Evolutionary conservation across 2,797 vertebrate species (phyloP), one percentile per base, ranked within the genome.

Genomic region (Craterocephalus amniculus): DNA sequence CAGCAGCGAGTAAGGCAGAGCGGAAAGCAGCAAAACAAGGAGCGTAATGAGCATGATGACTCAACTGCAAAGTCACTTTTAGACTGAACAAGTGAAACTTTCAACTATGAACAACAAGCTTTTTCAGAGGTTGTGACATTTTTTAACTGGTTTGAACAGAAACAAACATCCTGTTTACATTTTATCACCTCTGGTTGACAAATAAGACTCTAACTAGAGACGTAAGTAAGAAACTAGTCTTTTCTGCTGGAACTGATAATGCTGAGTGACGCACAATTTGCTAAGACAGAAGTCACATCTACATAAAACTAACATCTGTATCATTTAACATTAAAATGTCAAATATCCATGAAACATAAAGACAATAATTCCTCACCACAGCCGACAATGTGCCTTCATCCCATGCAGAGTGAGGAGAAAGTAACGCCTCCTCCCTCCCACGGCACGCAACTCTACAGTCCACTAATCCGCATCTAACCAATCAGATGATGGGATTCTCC

Each of bases 381-480:
- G 83, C 67, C 55, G 54, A 58, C 73, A 51, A 70, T 9, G 55
- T 18, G 70, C 67, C 79, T 78, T 63, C 79, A 76, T 78, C 84
- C 60, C 43, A 40, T 45, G 63, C 76, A 78, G 84, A 83, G 74
- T 72, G 72, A 63, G 76, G 63, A 73, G 56, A 76, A 74, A 84
- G 67, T 67, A 26, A 63, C 2, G 31, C 82, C 62, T 69, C 75
- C 66, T 63, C 55, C 58, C 79, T 72, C 70, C 59, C 43, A 13
- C 10, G 16, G 71, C 76, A 59, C 2, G 22, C 68, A 77, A 77
- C 85, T 84, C 54, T 12, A 32, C 62, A 59, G 83, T 80, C 81
- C 71, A 76, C 70, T 89, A 89, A 89, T 91, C 87, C 82, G 65
- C 12, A 40, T 38, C 63, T 18, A 73, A 84, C 92, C 90, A 92